phyloP scores from a whole-genome alignment of 2,113 vertebrate genomes.

The Eurypyga helias region DNA sequence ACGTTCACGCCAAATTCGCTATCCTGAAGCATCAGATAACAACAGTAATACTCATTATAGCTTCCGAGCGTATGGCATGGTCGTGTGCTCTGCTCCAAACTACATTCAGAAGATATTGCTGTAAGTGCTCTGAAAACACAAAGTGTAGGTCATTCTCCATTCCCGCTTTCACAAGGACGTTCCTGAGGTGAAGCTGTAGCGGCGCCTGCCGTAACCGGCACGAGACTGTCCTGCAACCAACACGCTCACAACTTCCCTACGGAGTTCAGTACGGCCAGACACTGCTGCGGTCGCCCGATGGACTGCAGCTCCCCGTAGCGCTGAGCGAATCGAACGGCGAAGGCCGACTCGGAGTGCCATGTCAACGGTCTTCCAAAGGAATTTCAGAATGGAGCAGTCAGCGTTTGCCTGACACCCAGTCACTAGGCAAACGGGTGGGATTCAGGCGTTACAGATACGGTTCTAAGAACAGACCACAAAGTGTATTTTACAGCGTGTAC shows the following conservation, averaged over 20 bases:
- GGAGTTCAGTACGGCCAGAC: neutral
- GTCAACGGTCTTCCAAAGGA: conserved; percentile 8
- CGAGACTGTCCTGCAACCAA: neutral
- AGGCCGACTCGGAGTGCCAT: conserved; percentile 15
- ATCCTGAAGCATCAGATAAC: conserved; percentile 51
- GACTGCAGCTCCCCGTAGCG: conserved; percentile 16
- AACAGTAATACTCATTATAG: conserved; percentile 44
- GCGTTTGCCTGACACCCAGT: conserved; percentile 4
- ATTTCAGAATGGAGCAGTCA: neutral
- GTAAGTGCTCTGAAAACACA: conserved; percentile 66
- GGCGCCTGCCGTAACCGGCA: neutral
- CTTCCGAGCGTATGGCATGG: conserved; percentile 60
- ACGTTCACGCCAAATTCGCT: conserved; percentile 48
- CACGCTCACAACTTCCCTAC: conserved; percentile 10
- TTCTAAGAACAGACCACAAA: conserved; percentile 48
- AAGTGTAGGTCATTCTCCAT: conserved; percentile 58
- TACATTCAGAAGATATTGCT: conserved; percentile 71
- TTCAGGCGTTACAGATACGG: conserved; percentile 53
- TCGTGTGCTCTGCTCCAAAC: conserved; percentile 65
- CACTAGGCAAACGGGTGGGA: conserved; percentile 23
- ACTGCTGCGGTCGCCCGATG: neutral
- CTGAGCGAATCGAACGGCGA: neutral
- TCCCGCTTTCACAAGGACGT: conserved; percentile 60
- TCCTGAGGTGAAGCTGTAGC: conserved; percentile 48
- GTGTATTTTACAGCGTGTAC: conserved; percentile 53